phyloP scores from a whole-genome alignment of 30 jellyfish, hydroid and myxozoan genomes.

The Thelohanellus kitauei region DNA sequence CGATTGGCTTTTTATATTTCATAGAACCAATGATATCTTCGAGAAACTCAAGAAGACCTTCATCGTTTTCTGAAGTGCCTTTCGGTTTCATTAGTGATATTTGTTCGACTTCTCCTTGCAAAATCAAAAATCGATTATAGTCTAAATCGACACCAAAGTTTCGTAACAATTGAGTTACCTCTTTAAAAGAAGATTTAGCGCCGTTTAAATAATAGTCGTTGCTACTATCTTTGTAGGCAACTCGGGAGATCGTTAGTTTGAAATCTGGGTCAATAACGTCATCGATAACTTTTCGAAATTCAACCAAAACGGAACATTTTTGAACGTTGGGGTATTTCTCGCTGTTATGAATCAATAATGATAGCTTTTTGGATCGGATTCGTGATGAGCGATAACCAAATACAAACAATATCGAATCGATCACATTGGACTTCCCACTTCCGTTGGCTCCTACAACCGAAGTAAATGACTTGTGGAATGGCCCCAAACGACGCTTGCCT shows the following conservation, averaged over 20 bases:
- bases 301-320: slow-evolving; percentile 43
- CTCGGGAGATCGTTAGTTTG: slow-evolving; percentile 29
- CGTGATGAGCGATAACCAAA: slow-evolving; percentile 69
- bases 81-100: slow-evolving; percentile 67
- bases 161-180: slow-evolving; percentile 26
- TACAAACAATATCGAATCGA: slow-evolving; percentile 79
- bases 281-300: slow-evolving; percentile 25
- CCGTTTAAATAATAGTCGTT: slow-evolving; percentile 45
- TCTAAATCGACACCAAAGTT: slow-evolving; percentile 55
- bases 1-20: slow-evolving; percentile 40
- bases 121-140: slow-evolving; percentile 38
- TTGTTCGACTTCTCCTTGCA: slow-evolving; percentile 96
- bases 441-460: slow-evolving; percentile 94
- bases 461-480: slow-evolving; percentile 60
- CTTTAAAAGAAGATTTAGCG: slow-evolving; percentile 32
- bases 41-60: slow-evolving; percentile 63
- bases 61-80: slow-evolving; percentile 67
- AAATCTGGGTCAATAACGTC: slow-evolving; percentile 29
- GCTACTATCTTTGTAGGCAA: slow-evolving; percentile 64
- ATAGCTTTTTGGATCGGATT: slow-evolving; percentile 53
- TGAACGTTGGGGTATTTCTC: slow-evolving; percentile 24
- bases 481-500: slow-evolving; percentile 64
- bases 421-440: slow-evolving; percentile 84
- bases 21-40: slow-evolving; percentile 76
- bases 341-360: slow-evolving; percentile 45